Evolutionary conservation across 2,888 invertebrate species (phyloP), one percentile per base, ranked within the genome.

Genomic region (Crematogaster levior): DNA sequence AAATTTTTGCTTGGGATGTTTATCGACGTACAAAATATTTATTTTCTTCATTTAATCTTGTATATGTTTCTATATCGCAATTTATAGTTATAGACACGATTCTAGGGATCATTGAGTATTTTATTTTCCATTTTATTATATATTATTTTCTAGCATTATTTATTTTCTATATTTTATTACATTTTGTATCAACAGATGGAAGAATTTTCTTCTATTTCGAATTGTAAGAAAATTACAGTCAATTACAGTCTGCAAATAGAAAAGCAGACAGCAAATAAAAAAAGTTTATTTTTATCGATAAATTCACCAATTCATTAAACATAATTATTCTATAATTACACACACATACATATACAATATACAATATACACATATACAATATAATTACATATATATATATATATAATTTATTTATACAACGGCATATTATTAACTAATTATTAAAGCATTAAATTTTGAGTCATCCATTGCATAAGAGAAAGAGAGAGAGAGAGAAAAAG

Each of bases 1-100:
- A 82, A 83, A 84, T 84, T 84, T 86, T 86, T 75, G 81, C 80
- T 83, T 30, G n/a, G 34, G 5, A 18, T 56, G 43, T 56, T 53
- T 37, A 15, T 40, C 30, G 10, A 43, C n/a, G 5, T 10, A n/a
- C 3, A n/a, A 56, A 40, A 24, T 30, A 46, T 66, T 30, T n/a
- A 34, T 68, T 56, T 56, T 66, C 30, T 77, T 4, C 30, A 1
- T 63, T 60, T 34, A 5, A 1, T 46, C 10, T 61, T 63, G 6
- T 51, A 27, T 40, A n/a, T 37, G 15, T 27, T 27, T 72, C 24
- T 56, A 18, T 4, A 30, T 43, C 12, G 12, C 7, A 5, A 68
- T 34, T 68, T 0, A 24, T 24, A 37, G 5, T 7, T 15, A 37
- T 70, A n/a, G 24, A 70, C 18, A 24, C 10, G 51, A 46, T 30